phyloP scores from a whole-genome alignment of 2,888 invertebrate species.

The Heliconius ismenius region DNA sequence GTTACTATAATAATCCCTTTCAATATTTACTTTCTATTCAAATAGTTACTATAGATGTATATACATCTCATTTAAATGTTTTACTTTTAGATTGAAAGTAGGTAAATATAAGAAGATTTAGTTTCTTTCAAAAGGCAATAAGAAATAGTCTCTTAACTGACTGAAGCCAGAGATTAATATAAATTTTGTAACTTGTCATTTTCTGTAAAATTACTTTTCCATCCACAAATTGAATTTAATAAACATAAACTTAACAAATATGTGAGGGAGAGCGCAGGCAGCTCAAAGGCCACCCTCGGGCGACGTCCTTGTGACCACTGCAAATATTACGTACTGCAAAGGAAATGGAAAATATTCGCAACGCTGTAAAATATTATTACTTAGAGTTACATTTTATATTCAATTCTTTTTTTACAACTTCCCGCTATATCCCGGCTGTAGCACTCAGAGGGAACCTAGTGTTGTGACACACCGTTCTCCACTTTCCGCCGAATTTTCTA shows the following conservation, averaged over 20 bases:
- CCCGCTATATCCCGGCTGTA: neutral
- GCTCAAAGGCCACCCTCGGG: constrained; percentile 19
- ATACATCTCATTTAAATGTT: too few relatives aligned
- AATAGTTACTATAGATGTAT: too few relatives aligned
- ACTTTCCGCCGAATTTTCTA: too few relatives aligned
- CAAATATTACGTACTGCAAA: constrained; percentile 8
- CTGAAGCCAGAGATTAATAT: too few relatives aligned
- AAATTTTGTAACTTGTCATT: neutral
- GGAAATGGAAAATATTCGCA: constrained; percentile 7
- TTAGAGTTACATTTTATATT: neutral
- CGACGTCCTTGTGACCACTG: constrained; percentile 8
- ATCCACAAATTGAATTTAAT: neutral
- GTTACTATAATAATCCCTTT: neutral
- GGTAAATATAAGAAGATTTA: too few relatives aligned
- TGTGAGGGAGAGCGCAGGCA: neutral
- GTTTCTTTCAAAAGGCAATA: neutral
- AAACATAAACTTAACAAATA: neutral
- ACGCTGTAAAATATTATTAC: neutral
- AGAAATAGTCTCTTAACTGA: too few relatives aligned
- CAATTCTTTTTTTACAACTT: neutral
- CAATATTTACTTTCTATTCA: too few relatives aligned
- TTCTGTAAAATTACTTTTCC: neutral
- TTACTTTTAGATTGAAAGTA: too few relatives aligned
- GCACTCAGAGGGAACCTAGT: neutral
- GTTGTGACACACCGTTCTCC: neutral